phyloP scores from a whole-genome alignment of 2,888 invertebrate species.

The Dilophus febrilis region DNA sequence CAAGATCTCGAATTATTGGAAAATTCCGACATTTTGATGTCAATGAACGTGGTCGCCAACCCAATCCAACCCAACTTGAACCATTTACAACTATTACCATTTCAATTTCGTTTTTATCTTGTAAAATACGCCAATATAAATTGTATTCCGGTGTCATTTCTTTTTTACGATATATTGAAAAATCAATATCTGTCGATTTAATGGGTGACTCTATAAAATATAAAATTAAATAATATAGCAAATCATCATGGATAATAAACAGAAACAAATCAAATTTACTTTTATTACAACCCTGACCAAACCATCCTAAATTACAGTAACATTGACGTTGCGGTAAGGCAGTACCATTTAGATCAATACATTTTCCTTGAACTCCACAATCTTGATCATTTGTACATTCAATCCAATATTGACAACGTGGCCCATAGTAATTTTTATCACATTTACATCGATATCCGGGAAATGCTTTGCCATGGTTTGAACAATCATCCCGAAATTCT shows the following conservation, averaged over 20 bases:
- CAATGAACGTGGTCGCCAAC: slow-evolving; percentile 73
- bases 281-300: slow-evolving; percentile 68
- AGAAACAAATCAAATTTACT: slow-evolving; percentile 46
- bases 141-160: slow-evolving; percentile 57
- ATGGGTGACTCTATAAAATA: slow-evolving; percentile 59
- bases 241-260: no score
- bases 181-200: slow-evolving; percentile 54
- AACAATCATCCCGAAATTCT: slow-evolving; percentile 65
- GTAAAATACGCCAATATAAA: slow-evolving; percentile 71
- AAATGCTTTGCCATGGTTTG: slow-evolving; percentile 65
- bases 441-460: slow-evolving; percentile 65
- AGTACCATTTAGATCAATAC: slow-evolving; percentile 64
- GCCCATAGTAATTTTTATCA: slow-evolving; percentile 62
- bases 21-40: slow-evolving; percentile 66
- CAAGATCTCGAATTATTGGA: slow-evolving; percentile 41
- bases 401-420: slow-evolving; percentile 72
- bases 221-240: not conserved
- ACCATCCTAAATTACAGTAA: slow-evolving; percentile 81
- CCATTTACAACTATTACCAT: slow-evolving; percentile 75
- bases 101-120: slow-evolving; percentile 73
- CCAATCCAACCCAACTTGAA: slow-evolving; percentile 69
- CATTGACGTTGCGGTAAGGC: slow-evolving; percentile 70
- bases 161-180: slow-evolving; percentile 49
- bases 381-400: slow-evolving; percentile 74
- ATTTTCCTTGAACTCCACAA: slow-evolving; percentile 74